A percentile compares a stretch with the other conserved stretches of the same genome.
These are phyloP conservation scores for Hemithea aestivaria DNA, from an alignment of 2,888 invertebrate species.

Conservation along the genomic window DNA sequence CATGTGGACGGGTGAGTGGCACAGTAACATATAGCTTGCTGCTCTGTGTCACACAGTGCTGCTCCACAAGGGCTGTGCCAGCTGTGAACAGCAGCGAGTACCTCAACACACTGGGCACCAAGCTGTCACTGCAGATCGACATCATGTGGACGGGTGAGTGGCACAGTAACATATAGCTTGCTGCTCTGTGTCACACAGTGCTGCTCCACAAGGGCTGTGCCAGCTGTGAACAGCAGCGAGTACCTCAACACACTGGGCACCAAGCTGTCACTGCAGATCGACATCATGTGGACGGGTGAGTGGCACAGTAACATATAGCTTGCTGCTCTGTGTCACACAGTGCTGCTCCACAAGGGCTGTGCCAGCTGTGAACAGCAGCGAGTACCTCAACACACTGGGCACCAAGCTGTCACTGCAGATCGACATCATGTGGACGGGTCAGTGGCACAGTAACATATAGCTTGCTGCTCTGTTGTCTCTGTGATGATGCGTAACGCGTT, in stretches of 20 bases:
- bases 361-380: too few relatives aligned
- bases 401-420: conserved; percentile 85
- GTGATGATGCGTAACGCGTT: too few relatives aligned
- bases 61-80: conserved; percentile 95
- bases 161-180: not conserved
- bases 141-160: conserved; percentile 94
- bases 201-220: not conserved
- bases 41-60: conserved; percentile 99
- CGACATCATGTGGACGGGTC: conserved; percentile 94
- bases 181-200: not conserved
- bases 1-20: conserved; percentile 92
- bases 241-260: conserved; percentile 96
- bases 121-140: conserved; percentile 85
- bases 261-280: conserved; percentile 84
- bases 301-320: not conserved
- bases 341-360: too few relatives aligned
- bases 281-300: conserved; percentile 94
- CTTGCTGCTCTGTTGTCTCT: not conserved
- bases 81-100: conserved; percentile 95
- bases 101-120: conserved; percentile 94
- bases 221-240: conserved; percentile 58
- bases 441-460: too few relatives aligned
- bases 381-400: conserved; percentile 95
- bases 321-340: not conserved
- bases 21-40: conserved; percentile 82